Conservation (phyloP, 1,140 invertebrate genomes). For the Papilio glaucus region DNA sequence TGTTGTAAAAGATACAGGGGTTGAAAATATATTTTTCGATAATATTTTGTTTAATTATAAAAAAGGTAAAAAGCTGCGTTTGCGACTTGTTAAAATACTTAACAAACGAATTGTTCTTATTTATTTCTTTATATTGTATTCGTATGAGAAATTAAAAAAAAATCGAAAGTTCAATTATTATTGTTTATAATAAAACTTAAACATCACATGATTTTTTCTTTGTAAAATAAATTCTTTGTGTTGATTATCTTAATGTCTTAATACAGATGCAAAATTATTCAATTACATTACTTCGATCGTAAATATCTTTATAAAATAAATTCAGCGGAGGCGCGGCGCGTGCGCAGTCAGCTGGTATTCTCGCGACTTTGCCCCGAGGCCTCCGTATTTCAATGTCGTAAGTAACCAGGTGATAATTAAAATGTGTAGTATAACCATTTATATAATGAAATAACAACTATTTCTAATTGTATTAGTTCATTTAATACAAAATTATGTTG, state of each 20-base stretch:
- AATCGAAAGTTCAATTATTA: no score
- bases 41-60: no score
- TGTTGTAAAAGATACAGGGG: no score
- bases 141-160: no score
- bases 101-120: no score
- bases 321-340: background rate
- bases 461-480: background rate
- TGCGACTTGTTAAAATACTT: no score
- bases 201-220: background rate
- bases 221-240: background rate
- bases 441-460: background rate
- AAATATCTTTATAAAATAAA: conserved; percentile 19
- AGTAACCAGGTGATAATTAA: conserved; percentile 2
- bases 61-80: no score
- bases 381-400: conserved; percentile 4
- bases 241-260: background rate
- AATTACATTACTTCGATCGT: background rate
- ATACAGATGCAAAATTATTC: conserved; percentile 13
- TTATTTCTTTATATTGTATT: no score
- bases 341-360: background rate
- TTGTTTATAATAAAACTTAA: background rate
- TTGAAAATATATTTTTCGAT: no score
- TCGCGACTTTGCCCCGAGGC: background rate
- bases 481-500: no score
- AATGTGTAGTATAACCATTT: background rate